Percentiles rank a stretch among this genome's conserved stretches.
These are phyloP conservation scores for Haliaeetus vocifer DNA, from an alignment of 2,797 vertebrate species.

Conservation along the genomic window DNA sequence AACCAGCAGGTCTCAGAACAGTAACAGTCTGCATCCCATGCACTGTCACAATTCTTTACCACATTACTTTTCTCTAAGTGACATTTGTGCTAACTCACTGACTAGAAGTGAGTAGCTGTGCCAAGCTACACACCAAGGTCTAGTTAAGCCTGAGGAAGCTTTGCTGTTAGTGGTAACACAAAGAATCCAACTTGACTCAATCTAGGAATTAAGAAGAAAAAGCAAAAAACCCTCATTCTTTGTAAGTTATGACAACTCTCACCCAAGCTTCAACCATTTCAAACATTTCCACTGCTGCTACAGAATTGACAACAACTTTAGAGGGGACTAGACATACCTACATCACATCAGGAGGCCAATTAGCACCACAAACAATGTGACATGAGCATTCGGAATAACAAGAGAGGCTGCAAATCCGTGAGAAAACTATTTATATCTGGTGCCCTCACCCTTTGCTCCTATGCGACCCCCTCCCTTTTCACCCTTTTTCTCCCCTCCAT, in stretches of 20 bases:
- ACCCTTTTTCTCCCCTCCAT: accelerated
- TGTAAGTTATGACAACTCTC: not conserved
- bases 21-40: not conserved
- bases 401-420: not conserved
- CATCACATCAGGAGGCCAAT: not conserved
- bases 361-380: not conserved
- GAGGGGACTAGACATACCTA: not conserved
- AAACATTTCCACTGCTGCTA: not conserved
- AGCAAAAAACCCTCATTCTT: not conserved
- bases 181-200: not conserved
- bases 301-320: not conserved
- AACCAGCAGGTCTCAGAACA: not conserved
- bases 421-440: not conserved
- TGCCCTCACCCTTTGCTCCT: not conserved
- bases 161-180: not conserved
- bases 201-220: not conserved
- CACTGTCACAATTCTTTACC: not conserved
- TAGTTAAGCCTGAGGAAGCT: not conserved
- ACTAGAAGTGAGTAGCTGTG: not conserved
- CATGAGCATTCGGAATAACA: not conserved
- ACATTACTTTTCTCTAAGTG: not conserved
- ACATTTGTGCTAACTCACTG: not conserved
- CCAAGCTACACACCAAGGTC: not conserved
- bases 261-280: not conserved
- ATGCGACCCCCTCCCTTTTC: not conserved